Evolutionary conservation across 2,797 vertebrate species (phyloP).

Genomic region (Momotus momota): DNA sequence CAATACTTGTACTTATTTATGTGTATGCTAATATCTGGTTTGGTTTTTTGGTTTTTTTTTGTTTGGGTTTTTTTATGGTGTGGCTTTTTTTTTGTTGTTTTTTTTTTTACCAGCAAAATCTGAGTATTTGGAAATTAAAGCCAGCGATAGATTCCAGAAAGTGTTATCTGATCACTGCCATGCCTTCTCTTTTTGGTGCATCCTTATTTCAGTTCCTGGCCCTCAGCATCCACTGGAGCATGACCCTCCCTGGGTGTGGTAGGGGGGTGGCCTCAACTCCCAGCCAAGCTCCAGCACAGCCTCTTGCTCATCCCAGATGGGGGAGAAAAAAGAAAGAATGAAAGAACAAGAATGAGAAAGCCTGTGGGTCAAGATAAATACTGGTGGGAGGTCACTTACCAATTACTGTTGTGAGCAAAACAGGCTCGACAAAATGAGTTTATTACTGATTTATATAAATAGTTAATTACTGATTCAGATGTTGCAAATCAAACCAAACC

Average conservation of each 20-base stretch:
- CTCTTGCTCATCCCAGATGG: rapidly evolving
- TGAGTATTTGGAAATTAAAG: background rate
- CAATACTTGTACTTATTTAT: background rate
- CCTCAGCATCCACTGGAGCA: rapidly evolving
- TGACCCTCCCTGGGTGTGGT: rapidly evolving
- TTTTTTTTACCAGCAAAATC: background rate
- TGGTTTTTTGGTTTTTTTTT: background rate
- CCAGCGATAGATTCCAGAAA: background rate
- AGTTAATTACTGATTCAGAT: background rate
- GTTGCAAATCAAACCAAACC: background rate
- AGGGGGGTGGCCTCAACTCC: rapidly evolving
- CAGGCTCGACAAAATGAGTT: background rate
- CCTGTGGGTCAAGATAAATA: background rate
- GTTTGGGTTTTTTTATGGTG: no score
- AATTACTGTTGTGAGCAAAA: background rate
- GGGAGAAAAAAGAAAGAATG: background rate
- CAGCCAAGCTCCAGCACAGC: background rate
- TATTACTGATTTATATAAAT: background rate
- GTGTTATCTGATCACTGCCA: background rate
- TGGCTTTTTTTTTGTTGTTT: no score
- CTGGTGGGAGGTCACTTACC: background rate
- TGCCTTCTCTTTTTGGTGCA: background rate
- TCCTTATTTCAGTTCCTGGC: background rate
- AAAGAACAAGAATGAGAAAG: background rate
- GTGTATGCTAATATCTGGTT: background rate